phyloP scores from a whole-genome alignment of 2,888 invertebrate genomes.

The Athrips mouffetella region DNA sequence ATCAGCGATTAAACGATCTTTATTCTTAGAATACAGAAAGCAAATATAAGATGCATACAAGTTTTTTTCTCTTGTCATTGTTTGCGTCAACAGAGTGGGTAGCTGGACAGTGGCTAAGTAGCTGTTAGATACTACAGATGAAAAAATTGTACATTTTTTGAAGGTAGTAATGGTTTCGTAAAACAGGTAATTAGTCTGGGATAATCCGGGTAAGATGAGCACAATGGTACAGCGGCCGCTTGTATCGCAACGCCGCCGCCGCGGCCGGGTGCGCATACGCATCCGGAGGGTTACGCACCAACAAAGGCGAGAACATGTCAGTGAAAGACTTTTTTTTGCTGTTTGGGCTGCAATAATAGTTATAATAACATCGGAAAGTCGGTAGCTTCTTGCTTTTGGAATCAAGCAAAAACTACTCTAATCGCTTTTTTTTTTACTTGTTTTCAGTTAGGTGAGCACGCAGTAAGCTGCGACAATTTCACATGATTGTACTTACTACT shows the following conservation, averaged over 20 bases:
- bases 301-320: conserved; percentile 47
- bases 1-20: background rate
- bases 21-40: background rate
- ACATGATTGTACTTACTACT: no score
- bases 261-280: conserved; percentile 53
- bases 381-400: conserved; percentile 74
- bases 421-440: no score
- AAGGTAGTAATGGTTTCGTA: conserved; percentile 58
- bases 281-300: conserved; percentile 44
- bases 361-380: conserved; percentile 70
- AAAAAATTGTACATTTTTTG: conserved; percentile 47
- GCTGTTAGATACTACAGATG: conserved; percentile 40
- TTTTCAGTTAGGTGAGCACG: no score
- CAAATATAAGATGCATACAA: no score
- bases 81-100: conserved; percentile 35
- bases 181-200: conserved; percentile 71
- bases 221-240: conserved; percentile 56
- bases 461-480: no score
- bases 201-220: conserved; percentile 62
- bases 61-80: no score
- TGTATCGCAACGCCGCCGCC: conserved; percentile 28
- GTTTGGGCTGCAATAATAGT: conserved; percentile 28
- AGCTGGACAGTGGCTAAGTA: background rate
- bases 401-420: no score
- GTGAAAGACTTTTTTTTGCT: background rate